Evolutionary conservation across 1,140 invertebrate genomes (phyloP), one percentile per base, ranked within the genome.

Genomic region (Triops longicaudatus): DNA sequence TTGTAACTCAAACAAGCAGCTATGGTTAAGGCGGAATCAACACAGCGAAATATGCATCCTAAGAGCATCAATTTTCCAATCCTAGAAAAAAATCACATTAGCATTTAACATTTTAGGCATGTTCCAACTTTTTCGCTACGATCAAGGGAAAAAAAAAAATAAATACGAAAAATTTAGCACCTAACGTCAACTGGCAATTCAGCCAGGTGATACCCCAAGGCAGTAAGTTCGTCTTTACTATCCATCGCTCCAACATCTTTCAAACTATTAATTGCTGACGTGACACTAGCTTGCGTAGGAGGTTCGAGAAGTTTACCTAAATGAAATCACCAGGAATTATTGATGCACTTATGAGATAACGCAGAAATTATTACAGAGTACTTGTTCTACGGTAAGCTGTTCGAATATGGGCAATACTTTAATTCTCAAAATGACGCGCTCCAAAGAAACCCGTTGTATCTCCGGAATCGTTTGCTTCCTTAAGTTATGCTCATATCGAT

Each of bases 1-100:
- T 94, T 85, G 79, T 84, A 85, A 76, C 81, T 82, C 28, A 86
- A 82, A 79, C 83, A 83, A 12, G 85, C 85, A 9, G 84, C 85
- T 10, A 86, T 80, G 5, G 84, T 85, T 27, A 85, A 80, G 50
- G 85, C 83, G 12, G 85, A 84, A 79, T 86, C 84, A 12, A 86
- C 79, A 80, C 86, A 86, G 7, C 82, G 79, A 80, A 86, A 86
- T 80, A 86, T 85, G 73, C 84, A 84, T 0, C 82, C 85, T 79
- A 86, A 84, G 27, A 86, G 81, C 26, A 86, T 82, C 84, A 86
- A 83, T 81, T 86, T 86, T 1, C 85, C 85, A 73, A 85, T 82
- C 75, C 83, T 85, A 80, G 44, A 80, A 81, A 28, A 42, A 22
- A 78, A 27, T 17, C 31, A 14, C 26, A 41, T 63, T 6, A 6